Percentiles rank a stretch among this genome's conserved stretches.
Conservation (phyloP, 1,140 invertebrate genomes). For the Pogonognathellus flavescens region DNA sequence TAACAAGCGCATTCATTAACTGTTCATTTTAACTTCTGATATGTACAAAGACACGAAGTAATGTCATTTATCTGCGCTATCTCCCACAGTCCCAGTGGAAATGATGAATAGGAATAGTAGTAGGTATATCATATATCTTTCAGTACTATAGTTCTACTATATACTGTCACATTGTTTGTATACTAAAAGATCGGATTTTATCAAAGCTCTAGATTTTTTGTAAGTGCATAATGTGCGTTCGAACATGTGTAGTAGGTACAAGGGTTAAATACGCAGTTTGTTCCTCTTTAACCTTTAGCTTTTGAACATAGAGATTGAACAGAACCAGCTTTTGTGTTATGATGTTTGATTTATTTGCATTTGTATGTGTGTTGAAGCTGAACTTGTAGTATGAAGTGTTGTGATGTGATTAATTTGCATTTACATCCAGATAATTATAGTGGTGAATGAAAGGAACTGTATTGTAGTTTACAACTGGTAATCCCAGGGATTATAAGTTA, state of each 20-base stretch:
- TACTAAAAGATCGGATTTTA: conserved; percentile 4
- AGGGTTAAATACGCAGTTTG: not conserved
- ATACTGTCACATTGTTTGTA: conserved; percentile 8
- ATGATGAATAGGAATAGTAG: too few relatives aligned
- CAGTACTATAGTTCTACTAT: too few relatives aligned
- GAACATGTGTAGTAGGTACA: not conserved
- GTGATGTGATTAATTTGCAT: conserved; percentile 43
- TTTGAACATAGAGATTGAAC: not conserved
- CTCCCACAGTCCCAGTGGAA: too few relatives aligned
- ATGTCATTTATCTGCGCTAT: too few relatives aligned
- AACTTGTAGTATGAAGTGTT: conserved; percentile 13
- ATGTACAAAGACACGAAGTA: too few relatives aligned
- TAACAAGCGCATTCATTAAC: too few relatives aligned
- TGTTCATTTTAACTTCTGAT: too few relatives aligned
- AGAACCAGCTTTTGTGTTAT: not conserved
- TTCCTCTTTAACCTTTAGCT: conserved; percentile 11
- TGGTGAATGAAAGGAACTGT: conserved; percentile 32
- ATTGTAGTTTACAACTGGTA: conserved; percentile 16
- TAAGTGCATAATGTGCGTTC: not conserved
- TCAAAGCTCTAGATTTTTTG: not conserved
- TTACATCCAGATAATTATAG: conserved; percentile 43
- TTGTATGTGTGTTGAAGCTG: not conserved
- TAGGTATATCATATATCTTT: too few relatives aligned
- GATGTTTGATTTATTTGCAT: conserved; percentile 36
- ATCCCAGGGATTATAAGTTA: conserved; percentile 26